Percentiles rank a stretch among this genome's conserved stretches.
Conservation (phyloP, 2,113 vertebrate genomes). For the Ophiodon elongatus region DNA sequence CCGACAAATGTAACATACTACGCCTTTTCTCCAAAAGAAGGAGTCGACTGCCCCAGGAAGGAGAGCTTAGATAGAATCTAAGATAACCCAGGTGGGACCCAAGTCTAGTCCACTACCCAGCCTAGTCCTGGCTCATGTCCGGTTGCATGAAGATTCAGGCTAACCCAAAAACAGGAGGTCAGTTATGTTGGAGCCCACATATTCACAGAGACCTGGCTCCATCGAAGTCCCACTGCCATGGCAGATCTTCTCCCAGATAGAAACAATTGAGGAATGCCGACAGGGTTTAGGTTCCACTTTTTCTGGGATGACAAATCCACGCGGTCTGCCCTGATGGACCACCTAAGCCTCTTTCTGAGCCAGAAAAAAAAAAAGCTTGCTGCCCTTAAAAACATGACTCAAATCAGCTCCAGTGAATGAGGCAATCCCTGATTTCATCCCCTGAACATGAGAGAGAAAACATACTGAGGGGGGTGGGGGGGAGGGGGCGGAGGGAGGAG, state of each 20-base stretch:
- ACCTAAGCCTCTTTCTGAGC: constrained; percentile 12
- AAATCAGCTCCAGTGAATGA: constrained; percentile 12
- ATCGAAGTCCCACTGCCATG: background rate
- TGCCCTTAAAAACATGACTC: constrained; percentile 33
- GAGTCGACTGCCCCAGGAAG: too few relatives aligned
- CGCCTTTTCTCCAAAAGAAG: too few relatives aligned
- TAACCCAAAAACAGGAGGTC: too few relatives aligned
- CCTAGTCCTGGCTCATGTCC: background rate
- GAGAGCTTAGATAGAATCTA: background rate
- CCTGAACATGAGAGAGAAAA: background rate
- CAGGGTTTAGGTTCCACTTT: background rate
- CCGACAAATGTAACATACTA: too few relatives aligned
- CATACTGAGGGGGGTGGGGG: too few relatives aligned
- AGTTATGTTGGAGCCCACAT: too few relatives aligned
- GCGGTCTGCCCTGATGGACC: background rate
- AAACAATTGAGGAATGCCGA: background rate
- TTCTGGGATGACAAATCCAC: constrained; percentile 3
- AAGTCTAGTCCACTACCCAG: background rate
- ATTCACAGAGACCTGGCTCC: too few relatives aligned
- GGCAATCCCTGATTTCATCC: constrained; percentile 36
- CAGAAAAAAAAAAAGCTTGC: constrained; percentile 17
- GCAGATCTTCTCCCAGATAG: background rate
- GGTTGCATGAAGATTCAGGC: too few relatives aligned
- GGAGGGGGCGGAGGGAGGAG: background rate
- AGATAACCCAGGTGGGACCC: background rate